Evolutionary conservation across 1,140 invertebrate species (phyloP).

Genomic region (Pseudoatta argentina): DNA sequence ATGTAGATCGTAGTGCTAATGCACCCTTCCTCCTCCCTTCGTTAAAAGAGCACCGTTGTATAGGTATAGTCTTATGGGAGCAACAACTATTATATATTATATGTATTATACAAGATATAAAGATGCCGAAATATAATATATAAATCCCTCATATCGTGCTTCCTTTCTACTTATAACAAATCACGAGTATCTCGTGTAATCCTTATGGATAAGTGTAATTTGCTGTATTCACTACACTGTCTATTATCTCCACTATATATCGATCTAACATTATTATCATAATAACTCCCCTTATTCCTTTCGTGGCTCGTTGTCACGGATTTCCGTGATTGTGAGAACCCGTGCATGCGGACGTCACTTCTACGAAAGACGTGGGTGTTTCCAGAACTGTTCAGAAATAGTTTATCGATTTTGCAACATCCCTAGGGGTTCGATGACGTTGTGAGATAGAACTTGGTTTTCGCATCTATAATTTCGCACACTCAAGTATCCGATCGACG

Average conservation of each 20-base stretch:
- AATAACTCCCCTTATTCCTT: slow-evolving; percentile 16
- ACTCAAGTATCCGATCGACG: slow-evolving; percentile 13
- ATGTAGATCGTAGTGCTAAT: slow-evolving; percentile 79
- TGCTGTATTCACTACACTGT: background rate
- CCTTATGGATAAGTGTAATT: slow-evolving; percentile 41
- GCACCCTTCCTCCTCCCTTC: slow-evolving; percentile 70
- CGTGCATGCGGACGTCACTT: slow-evolving; percentile 44
- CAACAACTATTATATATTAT: slow-evolving; percentile 79
- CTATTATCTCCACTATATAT: slow-evolving; percentile 28
- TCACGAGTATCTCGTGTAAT: slow-evolving; percentile 24
- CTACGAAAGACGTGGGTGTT: slow-evolving; percentile 45
- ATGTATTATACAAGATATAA: slow-evolving; percentile 27
- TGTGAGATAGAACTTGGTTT: slow-evolving; percentile 41
- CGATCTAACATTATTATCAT: slow-evolving; percentile 41
- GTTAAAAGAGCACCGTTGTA: slow-evolving; percentile 70
- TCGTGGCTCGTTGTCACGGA: slow-evolving; percentile 50
- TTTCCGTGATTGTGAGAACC: slow-evolving; percentile 46
- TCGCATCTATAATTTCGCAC: slow-evolving; percentile 33
- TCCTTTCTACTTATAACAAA: slow-evolving; percentile 35
- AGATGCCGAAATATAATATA: slow-evolving; percentile 7
- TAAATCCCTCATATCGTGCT: slow-evolving; percentile 20
- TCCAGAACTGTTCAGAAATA: slow-evolving; percentile 42
- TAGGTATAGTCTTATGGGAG: slow-evolving; percentile 81
- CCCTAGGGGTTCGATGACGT: slow-evolving; percentile 41
- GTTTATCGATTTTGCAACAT: slow-evolving; percentile 53